These are phyloP conservation scores for Orthonevra nobilis DNA, from an alignment of 2,888 invertebrate genomes.

Conservation along the genomic window DNA sequence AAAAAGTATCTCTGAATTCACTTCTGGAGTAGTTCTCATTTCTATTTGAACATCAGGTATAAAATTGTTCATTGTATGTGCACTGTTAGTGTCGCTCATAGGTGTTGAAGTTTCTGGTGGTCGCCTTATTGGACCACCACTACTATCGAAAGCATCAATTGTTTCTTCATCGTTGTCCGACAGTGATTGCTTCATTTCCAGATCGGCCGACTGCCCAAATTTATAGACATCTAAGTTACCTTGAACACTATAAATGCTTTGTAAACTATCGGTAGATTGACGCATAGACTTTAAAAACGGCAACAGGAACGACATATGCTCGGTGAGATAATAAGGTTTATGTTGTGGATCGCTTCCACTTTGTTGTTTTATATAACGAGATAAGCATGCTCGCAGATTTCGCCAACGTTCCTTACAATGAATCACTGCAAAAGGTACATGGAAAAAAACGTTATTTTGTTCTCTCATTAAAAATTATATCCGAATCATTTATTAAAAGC, in stretches of 20 bases:
- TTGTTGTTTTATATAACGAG: constrained; percentile 79
- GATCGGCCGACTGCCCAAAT: constrained; percentile 36
- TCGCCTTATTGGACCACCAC: constrained; percentile 53
- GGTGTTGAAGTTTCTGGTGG: constrained; percentile 72
- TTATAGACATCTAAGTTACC: constrained; percentile 44
- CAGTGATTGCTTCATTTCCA: constrained; percentile 77
- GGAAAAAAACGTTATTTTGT: constrained; percentile 7
- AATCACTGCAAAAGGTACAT: constrained; percentile 76
- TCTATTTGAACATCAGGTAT: constrained; percentile 71
- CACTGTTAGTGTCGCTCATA: constrained; percentile 77
- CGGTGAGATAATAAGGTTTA: constrained; percentile 80
- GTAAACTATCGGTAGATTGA: constrained; percentile 75
- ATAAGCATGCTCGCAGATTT: constrained; percentile 79
- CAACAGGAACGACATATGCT: constrained; percentile 79
- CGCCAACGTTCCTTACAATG: constrained; percentile 80
- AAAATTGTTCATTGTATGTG: constrained; percentile 77
- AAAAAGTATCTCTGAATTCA: constrained; percentile 58
- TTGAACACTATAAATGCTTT: constrained; percentile 71
- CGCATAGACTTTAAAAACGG: constrained; percentile 79
- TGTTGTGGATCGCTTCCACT: constrained; percentile 78
- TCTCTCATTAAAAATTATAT: too few species aligned
- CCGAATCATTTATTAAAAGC: too few species aligned
- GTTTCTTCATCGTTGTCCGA: constrained; percentile 79
- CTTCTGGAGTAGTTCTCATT: constrained; percentile 68
- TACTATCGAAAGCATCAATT: constrained; percentile 77